Evolutionary conservation across 37 sponge, comb jelly and placozoan species (phyloP).

Genomic region (Amphimedon queenslandica): DNA sequence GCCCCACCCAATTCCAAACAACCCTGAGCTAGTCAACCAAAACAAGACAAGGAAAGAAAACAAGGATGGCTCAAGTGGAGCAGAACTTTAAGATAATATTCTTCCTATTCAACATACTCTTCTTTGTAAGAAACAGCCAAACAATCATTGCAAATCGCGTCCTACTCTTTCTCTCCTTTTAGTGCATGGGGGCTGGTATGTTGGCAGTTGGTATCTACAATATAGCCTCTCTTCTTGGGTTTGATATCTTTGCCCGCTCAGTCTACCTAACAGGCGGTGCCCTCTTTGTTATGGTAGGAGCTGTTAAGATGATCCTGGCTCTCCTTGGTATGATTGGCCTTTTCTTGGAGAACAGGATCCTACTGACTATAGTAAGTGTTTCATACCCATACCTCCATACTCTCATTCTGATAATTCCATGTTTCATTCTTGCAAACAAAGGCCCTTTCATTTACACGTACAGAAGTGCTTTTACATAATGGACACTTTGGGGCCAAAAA

Average conservation of each 20-base stretch:
- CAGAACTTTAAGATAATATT: slow-evolving; percentile 5
- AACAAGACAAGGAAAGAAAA: neutral
- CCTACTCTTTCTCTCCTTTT: neutral
- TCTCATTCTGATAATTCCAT: no score
- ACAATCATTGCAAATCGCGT: neutral
- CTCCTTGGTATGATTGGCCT: slow-evolving; percentile 5
- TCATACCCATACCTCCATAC: no score
- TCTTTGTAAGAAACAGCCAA: slow-evolving; percentile 20
- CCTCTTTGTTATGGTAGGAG: slow-evolving; percentile 26
- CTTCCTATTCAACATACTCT: slow-evolving; percentile 31
- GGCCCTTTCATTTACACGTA: neutral
- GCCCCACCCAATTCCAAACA: neutral
- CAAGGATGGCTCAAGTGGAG: neutral
- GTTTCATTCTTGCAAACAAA: neutral
- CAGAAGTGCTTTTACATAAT: neutral
- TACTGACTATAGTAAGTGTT: slow-evolving; percentile 25
- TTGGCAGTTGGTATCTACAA: slow-evolving; percentile 9
- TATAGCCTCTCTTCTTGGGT: neutral
- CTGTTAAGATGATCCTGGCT: slow-evolving; percentile 10
- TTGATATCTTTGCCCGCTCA: neutral
- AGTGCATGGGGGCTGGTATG: slow-evolving; percentile 33
- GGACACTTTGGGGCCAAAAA: no score
- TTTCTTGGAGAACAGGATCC: neutral
- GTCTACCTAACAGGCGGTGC: slow-evolving; percentile 13
- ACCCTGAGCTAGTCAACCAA: neutral